Percentiles rank a stretch among this genome's conserved stretches.
Conservation (phyloP, 2,797 vertebrate species). For the Ctenopoma kingsleyae region DNA sequence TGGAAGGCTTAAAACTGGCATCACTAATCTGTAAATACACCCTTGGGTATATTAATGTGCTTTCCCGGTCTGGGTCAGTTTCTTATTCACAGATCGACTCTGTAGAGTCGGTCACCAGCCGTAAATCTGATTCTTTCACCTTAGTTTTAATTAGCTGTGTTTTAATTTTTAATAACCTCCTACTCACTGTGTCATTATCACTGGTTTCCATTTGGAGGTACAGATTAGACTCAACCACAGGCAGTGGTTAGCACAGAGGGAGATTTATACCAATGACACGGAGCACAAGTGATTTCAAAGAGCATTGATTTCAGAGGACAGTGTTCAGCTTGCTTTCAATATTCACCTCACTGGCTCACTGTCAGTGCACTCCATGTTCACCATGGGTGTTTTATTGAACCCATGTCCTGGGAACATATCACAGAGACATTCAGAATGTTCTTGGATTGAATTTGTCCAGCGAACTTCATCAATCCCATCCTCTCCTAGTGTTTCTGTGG, state of each 20-base stretch:
- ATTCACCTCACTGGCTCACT: conserved; percentile 26
- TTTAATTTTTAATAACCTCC: conserved; percentile 73
- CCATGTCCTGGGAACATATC: neutral
- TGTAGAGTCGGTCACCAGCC: conserved; percentile 18
- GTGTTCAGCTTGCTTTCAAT: conserved; percentile 25
- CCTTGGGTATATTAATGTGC: conserved; percentile 31
- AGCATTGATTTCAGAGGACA: conserved; percentile 10
- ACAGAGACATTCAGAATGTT: neutral
- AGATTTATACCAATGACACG: conserved; percentile 43
- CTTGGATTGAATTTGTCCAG: neutral
- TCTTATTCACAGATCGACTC: conserved; percentile 16
- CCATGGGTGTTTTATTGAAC: conserved; percentile 35
- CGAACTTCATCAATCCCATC: neutral
- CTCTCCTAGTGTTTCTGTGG: neutral
- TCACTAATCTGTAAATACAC: conserved; percentile 19
- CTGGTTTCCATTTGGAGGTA: conserved; percentile 55
- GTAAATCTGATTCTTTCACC: conserved; percentile 47
- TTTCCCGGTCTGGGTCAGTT: conserved; percentile 9
- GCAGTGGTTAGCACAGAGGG: conserved; percentile 36
- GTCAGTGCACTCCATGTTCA: conserved; percentile 1
- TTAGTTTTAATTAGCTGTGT: conserved; percentile 67
- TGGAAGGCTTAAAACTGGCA: conserved; percentile 38
- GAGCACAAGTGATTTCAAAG: conserved; percentile 52
- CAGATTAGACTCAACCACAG: conserved; percentile 62
- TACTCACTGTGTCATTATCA: conserved; percentile 37